Evolutionary conservation across 2,888 invertebrate species (phyloP).

Genomic region (Eustalomyia histrio): DNA sequence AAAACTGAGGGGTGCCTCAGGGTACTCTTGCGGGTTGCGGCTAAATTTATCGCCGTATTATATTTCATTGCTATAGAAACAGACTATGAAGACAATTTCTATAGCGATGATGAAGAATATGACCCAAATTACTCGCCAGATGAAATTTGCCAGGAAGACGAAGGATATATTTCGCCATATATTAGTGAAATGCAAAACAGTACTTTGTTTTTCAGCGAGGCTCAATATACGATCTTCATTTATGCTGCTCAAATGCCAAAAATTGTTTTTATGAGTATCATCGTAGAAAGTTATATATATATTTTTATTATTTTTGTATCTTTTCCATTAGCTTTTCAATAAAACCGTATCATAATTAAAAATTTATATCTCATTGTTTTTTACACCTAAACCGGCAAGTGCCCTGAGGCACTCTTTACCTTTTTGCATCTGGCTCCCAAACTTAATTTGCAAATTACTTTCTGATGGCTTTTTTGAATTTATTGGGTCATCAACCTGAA

Average conservation of each 20-base stretch:
- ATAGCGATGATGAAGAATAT: constrained; percentile 13
- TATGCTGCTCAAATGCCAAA: no score
- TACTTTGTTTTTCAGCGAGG: constrained; percentile 12
- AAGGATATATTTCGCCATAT: constrained; percentile 15
- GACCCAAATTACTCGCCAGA: constrained; percentile 13
- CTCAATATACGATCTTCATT: constrained; percentile 31
- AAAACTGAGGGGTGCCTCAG: constrained; percentile 34
- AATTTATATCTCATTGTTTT: constrained; percentile 23
- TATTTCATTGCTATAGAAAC: constrained; percentile 25
- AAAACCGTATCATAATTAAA: constrained; percentile 14
- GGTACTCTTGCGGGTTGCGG: constrained; percentile 22
- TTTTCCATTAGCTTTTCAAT: constrained; percentile 10
- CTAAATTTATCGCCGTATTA: constrained; percentile 9
- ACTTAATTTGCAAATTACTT: constrained; percentile 30
- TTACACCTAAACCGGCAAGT: constrained; percentile 39
- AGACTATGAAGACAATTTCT: constrained; percentile 10
- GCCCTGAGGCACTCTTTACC: constrained; percentile 42
- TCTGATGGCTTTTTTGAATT: no score
- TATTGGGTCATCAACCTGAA: constrained; percentile 4
- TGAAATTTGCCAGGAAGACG: constrained; percentile 11
- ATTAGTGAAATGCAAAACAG: constrained; percentile 32
- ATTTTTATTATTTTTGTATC: constrained; percentile 13
- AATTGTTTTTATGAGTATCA: constrained; percentile 28
- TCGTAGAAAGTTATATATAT: constrained; percentile 2
- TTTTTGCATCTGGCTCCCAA: constrained; percentile 26